Percentiles rank a stretch among this genome's conserved stretches.
phyloP scores from a whole-genome alignment of 2,888 invertebrate species.

The Loripinus fragilis region DNA sequence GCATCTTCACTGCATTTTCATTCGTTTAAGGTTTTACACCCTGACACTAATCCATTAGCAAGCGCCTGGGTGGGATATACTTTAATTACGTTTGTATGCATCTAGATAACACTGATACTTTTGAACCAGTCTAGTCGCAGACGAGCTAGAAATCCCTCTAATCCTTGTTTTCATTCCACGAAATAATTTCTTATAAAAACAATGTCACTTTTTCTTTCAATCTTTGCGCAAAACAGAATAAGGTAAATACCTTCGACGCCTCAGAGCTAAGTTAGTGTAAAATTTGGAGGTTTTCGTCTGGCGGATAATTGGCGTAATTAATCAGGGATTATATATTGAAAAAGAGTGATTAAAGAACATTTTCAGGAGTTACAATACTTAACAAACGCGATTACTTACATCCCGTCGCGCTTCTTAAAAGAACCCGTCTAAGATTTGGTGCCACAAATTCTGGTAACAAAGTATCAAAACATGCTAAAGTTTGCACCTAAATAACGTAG shows the following conservation, averaged over 20 bases:
- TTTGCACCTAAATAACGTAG: too few relatives aligned
- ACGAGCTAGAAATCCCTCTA: background rate
- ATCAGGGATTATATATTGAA: slow-evolving; percentile 23
- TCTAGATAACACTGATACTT: slow-evolving; percentile 6
- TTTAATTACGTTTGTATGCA: slow-evolving; percentile 3
- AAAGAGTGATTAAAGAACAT: slow-evolving; percentile 18
- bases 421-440: background rate
- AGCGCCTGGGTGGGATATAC: slow-evolving; percentile 12
- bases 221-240: slow-evolving; percentile 41
- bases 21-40: background rate
- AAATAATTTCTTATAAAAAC: slow-evolving; percentile 58
- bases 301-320: slow-evolving; percentile 42
- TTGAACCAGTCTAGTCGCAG: slow-evolving; percentile 9
- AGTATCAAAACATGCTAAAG: too few relatives aligned
- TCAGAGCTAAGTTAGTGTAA: slow-evolving; percentile 50
- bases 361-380: slow-evolving; percentile 5
- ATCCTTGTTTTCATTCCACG: slow-evolving; percentile 39
- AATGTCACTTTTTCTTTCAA: slow-evolving; percentile 53
- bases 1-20: slow-evolving; percentile 1
- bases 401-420: slow-evolving; percentile 8
- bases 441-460: background rate
- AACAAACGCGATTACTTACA: slow-evolving; percentile 12
- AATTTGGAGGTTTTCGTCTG: slow-evolving; percentile 45
- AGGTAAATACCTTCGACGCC: slow-evolving; percentile 47
- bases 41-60: slow-evolving; percentile 15